These are phyloP conservation scores for Halictus rubicundus DNA, from an alignment of 1,140 invertebrate species.

Conservation along the genomic window DNA sequence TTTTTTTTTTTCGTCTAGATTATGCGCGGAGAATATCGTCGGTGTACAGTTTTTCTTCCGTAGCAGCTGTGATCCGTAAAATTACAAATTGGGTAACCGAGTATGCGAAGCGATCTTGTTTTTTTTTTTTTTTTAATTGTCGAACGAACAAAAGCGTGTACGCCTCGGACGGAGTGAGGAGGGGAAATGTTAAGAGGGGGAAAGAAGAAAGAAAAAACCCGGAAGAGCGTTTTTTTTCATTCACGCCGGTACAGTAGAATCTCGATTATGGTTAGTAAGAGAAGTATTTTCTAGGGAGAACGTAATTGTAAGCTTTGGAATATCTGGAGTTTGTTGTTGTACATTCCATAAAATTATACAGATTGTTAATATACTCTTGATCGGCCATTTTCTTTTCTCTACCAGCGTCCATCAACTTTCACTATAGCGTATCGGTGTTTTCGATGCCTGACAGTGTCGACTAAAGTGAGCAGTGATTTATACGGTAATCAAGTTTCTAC, in stretches of 20 bases:
- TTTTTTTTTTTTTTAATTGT: background rate
- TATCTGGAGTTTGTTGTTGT: slow-evolving; percentile 29
- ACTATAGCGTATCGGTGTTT: no score
- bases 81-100: slow-evolving; percentile 28
- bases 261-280: slow-evolving; percentile 21
- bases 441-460: background rate
- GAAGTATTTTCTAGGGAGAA: slow-evolving; percentile 5
- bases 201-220: background rate
- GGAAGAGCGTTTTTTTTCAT: background rate
- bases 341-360: slow-evolving; percentile 36
- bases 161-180: background rate
- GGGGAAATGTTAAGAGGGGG: background rate
- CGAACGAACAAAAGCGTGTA: slow-evolving; percentile 23
- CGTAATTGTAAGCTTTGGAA: slow-evolving; percentile 24
- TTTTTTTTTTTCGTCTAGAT: slow-evolving; percentile 44
- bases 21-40: slow-evolving; percentile 49
- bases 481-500: slow-evolving; percentile 35
- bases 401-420: slow-evolving; percentile 13
- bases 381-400: slow-evolving; percentile 1
- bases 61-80: slow-evolving; percentile 46
- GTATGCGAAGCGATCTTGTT: slow-evolving; percentile 10
- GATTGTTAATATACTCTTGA: slow-evolving; percentile 26
- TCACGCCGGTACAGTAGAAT: slow-evolving; percentile 29
- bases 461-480: background rate
- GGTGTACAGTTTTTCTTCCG: slow-evolving; percentile 50